phyloP scores from a whole-genome alignment of 2,113 vertebrate genomes.

The Tonatia bakeri region DNA sequence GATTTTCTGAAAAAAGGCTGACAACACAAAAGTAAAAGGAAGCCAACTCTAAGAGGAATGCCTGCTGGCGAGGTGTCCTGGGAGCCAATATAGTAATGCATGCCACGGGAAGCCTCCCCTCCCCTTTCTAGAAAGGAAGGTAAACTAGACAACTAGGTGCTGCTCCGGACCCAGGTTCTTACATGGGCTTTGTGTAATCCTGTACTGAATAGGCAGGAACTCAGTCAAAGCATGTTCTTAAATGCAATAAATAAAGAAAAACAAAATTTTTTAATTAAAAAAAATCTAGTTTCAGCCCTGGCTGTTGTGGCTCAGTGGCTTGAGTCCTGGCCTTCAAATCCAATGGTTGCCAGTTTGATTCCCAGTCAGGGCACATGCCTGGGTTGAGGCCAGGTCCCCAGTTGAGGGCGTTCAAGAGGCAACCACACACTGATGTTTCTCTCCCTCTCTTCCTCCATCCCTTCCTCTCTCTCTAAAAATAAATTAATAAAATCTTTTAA shows the following conservation, averaged over 20 bases:
- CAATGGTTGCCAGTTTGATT: too few species aligned
- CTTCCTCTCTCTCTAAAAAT: too few species aligned
- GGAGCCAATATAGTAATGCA: background rate
- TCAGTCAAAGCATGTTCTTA: background rate
- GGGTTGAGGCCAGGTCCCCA: too few species aligned
- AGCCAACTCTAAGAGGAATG: background rate
- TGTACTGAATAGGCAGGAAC: background rate
- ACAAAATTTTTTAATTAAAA: background rate
- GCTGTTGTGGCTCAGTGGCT: too few species aligned
- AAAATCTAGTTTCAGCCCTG: background rate
- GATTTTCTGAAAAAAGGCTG: background rate
- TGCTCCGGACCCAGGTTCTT: background rate
- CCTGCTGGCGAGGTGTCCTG: background rate
- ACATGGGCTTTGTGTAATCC: background rate
- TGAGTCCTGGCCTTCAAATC: too few species aligned
- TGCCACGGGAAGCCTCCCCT: background rate
- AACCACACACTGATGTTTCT: too few species aligned
- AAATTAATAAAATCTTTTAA: too few species aligned
- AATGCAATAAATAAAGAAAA: background rate
- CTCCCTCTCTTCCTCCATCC: too few species aligned
- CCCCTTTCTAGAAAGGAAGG: background rate
- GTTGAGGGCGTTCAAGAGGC: too few species aligned
- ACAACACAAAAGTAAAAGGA: background rate
- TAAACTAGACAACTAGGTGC: background rate
- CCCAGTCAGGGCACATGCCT: too few species aligned